A percentile compares a stretch with the other conserved stretches of the same genome.
These are phyloP conservation scores for Agrilus cyanescens DNA, from an alignment of 2,888 invertebrate species.

Conservation along the genomic window DNA sequence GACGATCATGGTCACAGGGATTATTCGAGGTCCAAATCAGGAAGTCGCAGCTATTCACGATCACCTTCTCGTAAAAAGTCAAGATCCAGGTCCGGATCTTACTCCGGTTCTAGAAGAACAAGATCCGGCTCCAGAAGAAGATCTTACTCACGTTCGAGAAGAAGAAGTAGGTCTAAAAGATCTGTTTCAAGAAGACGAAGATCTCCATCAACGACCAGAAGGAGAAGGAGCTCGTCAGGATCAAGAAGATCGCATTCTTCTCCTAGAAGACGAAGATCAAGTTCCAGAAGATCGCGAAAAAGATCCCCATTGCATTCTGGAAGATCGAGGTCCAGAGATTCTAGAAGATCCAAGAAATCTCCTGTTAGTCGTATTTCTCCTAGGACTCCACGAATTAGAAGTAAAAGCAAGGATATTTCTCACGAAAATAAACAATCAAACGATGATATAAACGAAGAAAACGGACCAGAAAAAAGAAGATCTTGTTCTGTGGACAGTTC, in stretches of 20 bases:
- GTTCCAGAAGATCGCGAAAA: conserved; percentile 18
- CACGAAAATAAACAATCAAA: not conserved
- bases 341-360: conserved; percentile 17
- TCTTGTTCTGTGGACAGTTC: conserved; percentile 28
- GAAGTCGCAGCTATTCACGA: conserved; percentile 27
- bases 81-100: conserved; percentile 3
- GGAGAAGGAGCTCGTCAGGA: conserved; percentile 17
- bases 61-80: conserved; percentile 6
- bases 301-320: conserved; percentile 19
- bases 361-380: conserved; percentile 10
- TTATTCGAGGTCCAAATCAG: conserved; percentile 29
- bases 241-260: conserved; percentile 5
- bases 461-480: not conserved
- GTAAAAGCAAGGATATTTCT: not conserved
- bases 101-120: conserved; percentile 11
- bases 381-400: not conserved
- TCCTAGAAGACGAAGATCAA: conserved; percentile 24
- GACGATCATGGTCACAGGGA: conserved; percentile 40
- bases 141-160: conserved; percentile 14
- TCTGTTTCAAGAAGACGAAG: conserved; percentile 14
- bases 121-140: conserved; percentile 17
- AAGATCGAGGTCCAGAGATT: conserved; percentile 21
- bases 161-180: conserved; percentile 11
- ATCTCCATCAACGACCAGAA: conserved; percentile 20
- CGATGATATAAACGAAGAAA: no score